Base-by-base conservation (phyloP, 1,140 invertebrate genomes). In the Campodea augens region DNA sequence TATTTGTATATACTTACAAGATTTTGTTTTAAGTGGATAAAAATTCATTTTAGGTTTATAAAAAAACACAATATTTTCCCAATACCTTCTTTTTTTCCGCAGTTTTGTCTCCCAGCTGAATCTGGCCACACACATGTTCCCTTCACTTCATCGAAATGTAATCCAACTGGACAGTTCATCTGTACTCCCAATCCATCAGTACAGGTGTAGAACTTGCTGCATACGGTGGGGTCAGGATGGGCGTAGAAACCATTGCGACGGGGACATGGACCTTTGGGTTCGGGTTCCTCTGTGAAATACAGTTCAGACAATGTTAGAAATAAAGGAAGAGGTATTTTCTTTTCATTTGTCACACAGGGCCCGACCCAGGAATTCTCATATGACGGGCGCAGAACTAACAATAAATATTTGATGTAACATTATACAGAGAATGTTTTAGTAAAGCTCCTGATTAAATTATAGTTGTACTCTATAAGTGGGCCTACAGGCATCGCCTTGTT, bases 71-170 rank as follows among this genome's bases (percentile, higher is more conserved):
- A n/a, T n/a, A n/a, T n/a, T n/a, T n/a, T n/a, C n/a, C n/a, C n/a
- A n/a, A n/a, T 45, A 50, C 47, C 25, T 46, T 57, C 62, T 46
- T 67, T 61, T 2, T 55, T 56, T 39, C 64, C 65, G 61, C 81
- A 84, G 53, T 79, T 81, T 54, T 76, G 67, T 55, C 82, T 72
- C 48, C 73, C 78, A 21, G 81, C 79, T 5, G 78, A 70, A 37
- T 82, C 81, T 1, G 85, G 84, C 84, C 84, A 90, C 18, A 87
- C 83, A 55, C 86, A 89, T 15, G 79, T 84, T 23, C 81, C 80
- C 32, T 72, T 76, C 61, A 78, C 85, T 56, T 88, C 83, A 54
- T 88, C 82, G 60, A 89, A 91, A 55, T 86, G 82, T 5, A 91
- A 68, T 7, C 85, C 82, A 48, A 77, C 73, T 1, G 85, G 85